Percentiles rank a stretch among this genome's conserved stretches.
Conservation (phyloP, 2,113 vertebrate genomes). For the Bolborhynchus lineola region DNA sequence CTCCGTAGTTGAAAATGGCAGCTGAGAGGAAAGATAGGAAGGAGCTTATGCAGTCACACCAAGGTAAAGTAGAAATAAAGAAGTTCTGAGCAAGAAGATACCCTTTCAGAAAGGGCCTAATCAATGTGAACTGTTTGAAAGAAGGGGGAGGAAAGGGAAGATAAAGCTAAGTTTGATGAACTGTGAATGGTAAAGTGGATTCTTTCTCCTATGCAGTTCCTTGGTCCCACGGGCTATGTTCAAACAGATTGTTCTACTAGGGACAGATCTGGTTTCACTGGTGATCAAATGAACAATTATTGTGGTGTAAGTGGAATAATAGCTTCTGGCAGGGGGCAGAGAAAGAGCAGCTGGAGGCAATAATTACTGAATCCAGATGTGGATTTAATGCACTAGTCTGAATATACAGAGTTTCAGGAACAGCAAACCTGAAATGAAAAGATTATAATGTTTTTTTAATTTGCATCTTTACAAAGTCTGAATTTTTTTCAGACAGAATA, state of each 20-base stretch:
- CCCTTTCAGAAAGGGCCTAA: background rate
- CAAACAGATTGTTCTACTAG: slow-evolving; percentile 8
- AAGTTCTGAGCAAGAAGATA: background rate
- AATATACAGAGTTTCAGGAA: background rate
- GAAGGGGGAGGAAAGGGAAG: background rate
- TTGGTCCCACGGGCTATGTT: background rate
- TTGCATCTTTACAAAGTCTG: fast-evolving
- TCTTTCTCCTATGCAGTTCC: background rate
- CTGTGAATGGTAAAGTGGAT: background rate
- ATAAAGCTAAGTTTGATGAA: background rate
- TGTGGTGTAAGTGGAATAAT: slow-evolving; percentile 18
- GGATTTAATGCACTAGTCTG: slow-evolving; percentile 5
- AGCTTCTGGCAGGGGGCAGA: slow-evolving; percentile 38
- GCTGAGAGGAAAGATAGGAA: background rate
- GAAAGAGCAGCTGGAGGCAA: slow-evolving; percentile 43
- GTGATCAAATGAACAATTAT: slow-evolving; percentile 47
- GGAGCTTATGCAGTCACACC: background rate
- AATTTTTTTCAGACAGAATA: background rate
- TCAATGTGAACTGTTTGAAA: background rate
- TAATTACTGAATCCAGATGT: slow-evolving; percentile 43
- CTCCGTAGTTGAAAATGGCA: background rate
- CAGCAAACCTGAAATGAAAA: background rate
- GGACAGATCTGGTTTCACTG: background rate
- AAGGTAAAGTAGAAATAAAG: background rate
- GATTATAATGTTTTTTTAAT: background rate